Evolutionary conservation across 2,797 vertebrate genomes (phyloP).

Genomic region (Hylomyscus alleni): DNA sequence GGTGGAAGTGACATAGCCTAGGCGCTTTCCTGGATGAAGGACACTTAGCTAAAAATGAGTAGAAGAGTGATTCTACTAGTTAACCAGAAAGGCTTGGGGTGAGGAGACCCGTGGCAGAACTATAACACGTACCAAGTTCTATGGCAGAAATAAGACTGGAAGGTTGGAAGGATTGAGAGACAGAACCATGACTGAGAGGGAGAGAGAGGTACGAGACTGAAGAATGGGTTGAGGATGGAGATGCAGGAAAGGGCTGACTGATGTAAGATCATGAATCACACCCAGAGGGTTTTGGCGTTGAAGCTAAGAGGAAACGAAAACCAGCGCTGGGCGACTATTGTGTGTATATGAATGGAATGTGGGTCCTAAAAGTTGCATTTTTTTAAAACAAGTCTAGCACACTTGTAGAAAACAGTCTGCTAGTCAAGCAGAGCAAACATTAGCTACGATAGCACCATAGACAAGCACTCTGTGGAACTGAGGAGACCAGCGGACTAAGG

Average conservation of each 20-base stretch:
- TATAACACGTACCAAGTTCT: background rate
- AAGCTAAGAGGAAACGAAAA: conserved; percentile 10
- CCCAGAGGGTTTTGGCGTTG: background rate
- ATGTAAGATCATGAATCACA: background rate
- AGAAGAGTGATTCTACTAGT: background rate
- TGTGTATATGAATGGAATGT: background rate
- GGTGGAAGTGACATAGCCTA: background rate
- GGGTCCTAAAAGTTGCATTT: background rate
- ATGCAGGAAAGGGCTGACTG: background rate
- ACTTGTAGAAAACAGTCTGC: background rate
- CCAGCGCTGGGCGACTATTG: background rate
- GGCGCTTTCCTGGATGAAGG: background rate
- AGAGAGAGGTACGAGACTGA: background rate
- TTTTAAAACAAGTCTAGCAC: background rate
- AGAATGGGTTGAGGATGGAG: background rate
- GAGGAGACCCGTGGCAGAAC: background rate
- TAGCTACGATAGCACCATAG: background rate
- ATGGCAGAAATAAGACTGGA: background rate
- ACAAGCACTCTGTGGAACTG: background rate
- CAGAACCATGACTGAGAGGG: background rate
- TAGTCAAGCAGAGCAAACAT: background rate
- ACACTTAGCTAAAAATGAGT: background rate
- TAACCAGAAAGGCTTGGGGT: background rate
- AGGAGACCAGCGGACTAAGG: background rate
- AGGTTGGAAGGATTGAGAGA: background rate